phyloP scores from a whole-genome alignment of 2,113 vertebrate species.

The Microtus ochrogaster region DNA sequence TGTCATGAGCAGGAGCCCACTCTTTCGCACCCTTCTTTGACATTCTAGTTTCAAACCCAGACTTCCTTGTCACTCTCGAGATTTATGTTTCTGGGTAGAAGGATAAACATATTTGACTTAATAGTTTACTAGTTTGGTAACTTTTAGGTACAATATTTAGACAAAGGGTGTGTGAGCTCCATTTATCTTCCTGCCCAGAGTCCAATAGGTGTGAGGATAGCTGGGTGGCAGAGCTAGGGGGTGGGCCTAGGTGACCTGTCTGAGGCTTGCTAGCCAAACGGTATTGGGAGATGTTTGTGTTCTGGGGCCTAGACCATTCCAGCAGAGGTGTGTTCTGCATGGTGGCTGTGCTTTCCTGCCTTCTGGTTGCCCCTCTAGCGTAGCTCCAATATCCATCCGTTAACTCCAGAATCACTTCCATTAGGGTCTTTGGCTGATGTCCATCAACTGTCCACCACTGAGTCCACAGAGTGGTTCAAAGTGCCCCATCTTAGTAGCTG shows the following conservation, averaged over 20 bases:
- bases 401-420: background rate
- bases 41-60: background rate
- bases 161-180: background rate
- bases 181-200: background rate
- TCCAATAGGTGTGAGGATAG: background rate
- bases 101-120: background rate
- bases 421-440: background rate
- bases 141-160: background rate
- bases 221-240: background rate
- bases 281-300: background rate
- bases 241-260: background rate
- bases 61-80: background rate
- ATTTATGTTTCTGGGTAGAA: background rate
- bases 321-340: background rate
- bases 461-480: background rate
- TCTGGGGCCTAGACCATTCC: background rate
- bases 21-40: background rate
- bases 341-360: too few relatives aligned
- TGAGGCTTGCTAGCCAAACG: background rate
- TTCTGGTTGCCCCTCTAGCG: background rate
- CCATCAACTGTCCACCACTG: background rate
- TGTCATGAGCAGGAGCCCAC: too few relatives aligned
- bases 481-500: background rate
- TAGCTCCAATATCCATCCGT: background rate
- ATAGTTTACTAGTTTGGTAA: background rate